Base-by-base conservation (phyloP, 2,888 invertebrate species). In the Diplazon laetatorius region DNA sequence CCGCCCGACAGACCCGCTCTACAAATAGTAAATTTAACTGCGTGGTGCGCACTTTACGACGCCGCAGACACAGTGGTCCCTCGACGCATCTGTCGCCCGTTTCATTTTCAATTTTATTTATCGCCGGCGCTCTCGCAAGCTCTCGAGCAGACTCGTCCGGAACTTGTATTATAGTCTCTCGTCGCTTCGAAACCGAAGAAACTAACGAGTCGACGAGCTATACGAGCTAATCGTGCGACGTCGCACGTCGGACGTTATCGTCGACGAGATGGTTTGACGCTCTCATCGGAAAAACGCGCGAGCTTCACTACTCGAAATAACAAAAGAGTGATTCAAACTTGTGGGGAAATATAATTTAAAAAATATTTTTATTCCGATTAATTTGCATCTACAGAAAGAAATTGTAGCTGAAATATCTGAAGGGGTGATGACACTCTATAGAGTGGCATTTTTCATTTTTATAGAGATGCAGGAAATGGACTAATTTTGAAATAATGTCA, bases 1-100 rank as follows among this genome's bases (percentile, higher is more conserved):
- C 65, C 74, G 69, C 70, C 68, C 55, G 63, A 68, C 66, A 57
- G 62, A 50, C 55, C n/a, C 76, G 68, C 81, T 85, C 85, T 86
- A 84, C 87, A 87, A 89, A 89, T 5, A 89, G 87, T 89, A 84
- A 85, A 87, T 88, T 89, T 88, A 88, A 89, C 86, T 86, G 80
- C 85, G 80, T 85, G 80, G 80, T 72, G 70, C 78, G 82, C 84
- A 84, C 87, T 89, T 89, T 87, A 88, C 84, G 85, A 83, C 30
- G 30, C 83, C 83, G 83, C 78, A 84, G 85, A 85, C 85, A 83
- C 78, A 84, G 85, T 83, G 82, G 82, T 81, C 76, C 79, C 78
- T 71, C 66, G 78, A 60, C 78, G 79, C 82, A 81, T 83, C 83
- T 80, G 85, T 80, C 78, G 77, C 70, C 44, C 78, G 66, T 78